Base-by-base conservation (phyloP, 2,888 invertebrate species). In the Patella caerulea region DNA sequence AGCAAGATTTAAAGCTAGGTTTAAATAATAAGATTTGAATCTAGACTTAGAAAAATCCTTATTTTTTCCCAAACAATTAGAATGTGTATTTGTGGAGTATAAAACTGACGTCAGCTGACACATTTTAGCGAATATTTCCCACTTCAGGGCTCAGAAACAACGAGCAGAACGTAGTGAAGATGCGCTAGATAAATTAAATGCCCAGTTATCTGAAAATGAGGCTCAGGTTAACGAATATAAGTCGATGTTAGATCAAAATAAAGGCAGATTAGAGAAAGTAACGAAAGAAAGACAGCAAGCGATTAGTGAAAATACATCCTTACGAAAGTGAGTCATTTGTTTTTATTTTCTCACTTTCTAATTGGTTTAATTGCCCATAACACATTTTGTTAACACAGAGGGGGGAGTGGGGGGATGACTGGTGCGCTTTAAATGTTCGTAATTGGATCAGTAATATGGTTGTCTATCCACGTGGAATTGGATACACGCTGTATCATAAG, bases 71-170 rank as follows among this genome's bases (percentile, higher is more conserved):
- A 4, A 34, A 34, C 34, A 34, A 34, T 34, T 34, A 34, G 34
- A 34, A 34, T 34, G 5, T 34, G 3, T 34, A 34, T 34, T 34
- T 34, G 34, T 34, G 34, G 34, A 5, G 34, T 34, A 34, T 34
- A 34, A 34, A 34, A 34, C 4, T 5, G 34, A 7, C 34, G 34
- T 5, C 34, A 34, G 34, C 34, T 34, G 0, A 34, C 34, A 34
- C 34, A 34, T 34, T 34, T 34, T 34, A 9, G 9, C 45, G 9
- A 45, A 45, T 45, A 45, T 45, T 24, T 19, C 70, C 65, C 5
- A 52, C 34, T 76, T 24, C 84, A 91, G 91, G 84, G 89, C 89
- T 7, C 90, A 91, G 84, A 91, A 91, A 80, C 88, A 89, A 84
- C 84, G 90, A 55, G 91, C 90, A 3, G 84, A 87, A 45, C 84